Base-by-base conservation (phyloP, 1,140 invertebrate species). In the Agrilus planipennis region DNA sequence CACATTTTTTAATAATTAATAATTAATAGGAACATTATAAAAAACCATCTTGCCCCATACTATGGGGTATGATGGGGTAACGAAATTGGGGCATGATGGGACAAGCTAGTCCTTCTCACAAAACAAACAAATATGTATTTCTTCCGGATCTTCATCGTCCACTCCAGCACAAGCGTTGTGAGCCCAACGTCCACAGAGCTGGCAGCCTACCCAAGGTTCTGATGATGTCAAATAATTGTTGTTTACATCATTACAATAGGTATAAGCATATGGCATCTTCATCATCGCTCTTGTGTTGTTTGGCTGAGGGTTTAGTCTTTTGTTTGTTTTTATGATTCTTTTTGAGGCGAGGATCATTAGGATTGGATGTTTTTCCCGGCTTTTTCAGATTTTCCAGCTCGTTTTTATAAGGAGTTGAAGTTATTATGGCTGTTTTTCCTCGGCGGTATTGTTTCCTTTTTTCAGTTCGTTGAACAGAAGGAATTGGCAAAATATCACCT, bases 351-450 rank as follows among this genome's bases (percentile, higher is more conserved):
- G 23, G 7, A 42, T 32, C 35, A 42, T 46, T 4, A 15, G 18
- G 14, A 28, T 35, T 46, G n/a, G 32, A 19, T 39, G 7, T 27
- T 27, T 42, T 31, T 17, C 17, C 21, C 19, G 27, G 16, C 22
- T 42, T 38, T 14, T 2, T 16, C 14, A 32, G 39, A 12, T 5
- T 32, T 30, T 43, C 35, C 27, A 46, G 16, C 31, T 42, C 34
- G 25, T 14, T 27, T 38, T 43, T 46, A 21, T 46, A 46, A 7
- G 41, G 41, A 6, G 45, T 31, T 9, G 34, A 16, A 14, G 12
- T 41, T 27, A 27, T 9, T 9, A 27, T 27, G 12, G 23, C 23
- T 12, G 23, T 27, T 12, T 27, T 27, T 9, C 23, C 23, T 9
- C 23, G 23, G 12, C 7, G 7, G 7, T 27, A 9, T 27, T 7